These are phyloP conservation scores for Dasypolia templi DNA, from an alignment of 2,888 invertebrate genomes.

Conservation along the genomic window DNA sequence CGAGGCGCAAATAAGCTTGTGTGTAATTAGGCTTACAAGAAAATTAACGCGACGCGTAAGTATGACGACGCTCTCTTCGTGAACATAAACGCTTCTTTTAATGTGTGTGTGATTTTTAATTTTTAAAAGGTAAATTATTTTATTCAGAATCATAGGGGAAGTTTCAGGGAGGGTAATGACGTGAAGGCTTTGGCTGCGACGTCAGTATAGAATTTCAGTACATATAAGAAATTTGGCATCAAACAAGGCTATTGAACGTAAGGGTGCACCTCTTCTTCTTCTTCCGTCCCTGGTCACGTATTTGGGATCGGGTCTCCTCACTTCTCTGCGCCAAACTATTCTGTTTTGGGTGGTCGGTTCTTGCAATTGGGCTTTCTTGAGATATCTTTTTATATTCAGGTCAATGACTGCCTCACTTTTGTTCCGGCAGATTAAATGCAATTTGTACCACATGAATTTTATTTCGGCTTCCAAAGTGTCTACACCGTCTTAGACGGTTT, in stretches of 20 bases:
- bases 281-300: too few species aligned
- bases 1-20: conserved; percentile 78
- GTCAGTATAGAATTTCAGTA: neutral
- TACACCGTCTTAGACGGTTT: too few species aligned
- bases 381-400: too few species aligned
- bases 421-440: too few species aligned
- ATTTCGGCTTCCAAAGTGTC: too few species aligned
- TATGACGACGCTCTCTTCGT: conserved; percentile 45
- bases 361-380: too few species aligned
- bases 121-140: conserved; percentile 50
- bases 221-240: neutral
- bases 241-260: neutral
- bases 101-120: conserved; percentile 30
- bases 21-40: conserved; percentile 87
- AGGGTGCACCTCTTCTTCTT: neutral
- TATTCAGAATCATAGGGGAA: conserved; percentile 26
- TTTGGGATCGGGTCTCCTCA: too few species aligned
- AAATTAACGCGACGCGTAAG: conserved; percentile 75
- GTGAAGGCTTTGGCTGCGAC: neutral
- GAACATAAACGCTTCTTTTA: conserved; percentile 47
- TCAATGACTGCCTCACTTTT: too few species aligned
- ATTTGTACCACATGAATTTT: too few species aligned
- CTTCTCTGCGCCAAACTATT: too few species aligned
- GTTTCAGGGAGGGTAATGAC: neutral
- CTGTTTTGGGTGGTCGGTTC: too few species aligned